Conservation (phyloP, 2,888 invertebrate genomes). For the Sarcophaga caerulescens region DNA sequence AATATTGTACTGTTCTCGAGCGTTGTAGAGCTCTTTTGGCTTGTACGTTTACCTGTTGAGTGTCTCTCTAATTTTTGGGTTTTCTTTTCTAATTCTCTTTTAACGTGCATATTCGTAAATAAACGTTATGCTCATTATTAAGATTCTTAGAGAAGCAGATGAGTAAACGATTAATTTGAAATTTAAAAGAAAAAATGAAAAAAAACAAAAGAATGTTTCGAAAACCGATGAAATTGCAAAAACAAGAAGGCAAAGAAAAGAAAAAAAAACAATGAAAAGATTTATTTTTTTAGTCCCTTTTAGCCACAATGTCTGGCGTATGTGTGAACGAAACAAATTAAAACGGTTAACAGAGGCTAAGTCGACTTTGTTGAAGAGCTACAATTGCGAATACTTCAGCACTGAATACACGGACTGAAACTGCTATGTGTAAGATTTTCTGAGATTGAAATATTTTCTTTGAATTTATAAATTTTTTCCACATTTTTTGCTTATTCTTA, state of each 20-base stretch:
- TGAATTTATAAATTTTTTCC: no score
- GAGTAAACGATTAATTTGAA: neutral
- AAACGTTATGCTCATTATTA: neutral
- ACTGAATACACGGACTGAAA: no score
- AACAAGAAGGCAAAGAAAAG: neutral
- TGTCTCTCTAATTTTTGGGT: constrained; percentile 12
- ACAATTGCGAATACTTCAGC: neutral
- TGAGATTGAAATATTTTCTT: no score
- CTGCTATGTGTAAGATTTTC: no score
- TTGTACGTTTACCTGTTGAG: no score
- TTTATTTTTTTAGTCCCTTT: constrained; percentile 7
- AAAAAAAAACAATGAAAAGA: neutral
- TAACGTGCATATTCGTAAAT: neutral
- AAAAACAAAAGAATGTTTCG: neutral
- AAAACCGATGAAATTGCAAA: constrained; percentile 16
- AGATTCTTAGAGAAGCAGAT: neutral
- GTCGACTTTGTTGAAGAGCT: neutral
- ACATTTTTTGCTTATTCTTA: no score
- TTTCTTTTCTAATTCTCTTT: neutral
- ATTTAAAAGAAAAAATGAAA: neutral
- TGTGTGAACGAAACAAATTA: neutral
- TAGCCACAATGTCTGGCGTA: constrained; percentile 33
- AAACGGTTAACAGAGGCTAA: neutral
- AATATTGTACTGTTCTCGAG: constrained; percentile 6
- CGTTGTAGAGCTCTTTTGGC: no score